Evolutionary conservation across 2,888 invertebrate species (phyloP), one percentile per base, ranked within the genome.

Genomic region (Cheilosia vernalis): DNA sequence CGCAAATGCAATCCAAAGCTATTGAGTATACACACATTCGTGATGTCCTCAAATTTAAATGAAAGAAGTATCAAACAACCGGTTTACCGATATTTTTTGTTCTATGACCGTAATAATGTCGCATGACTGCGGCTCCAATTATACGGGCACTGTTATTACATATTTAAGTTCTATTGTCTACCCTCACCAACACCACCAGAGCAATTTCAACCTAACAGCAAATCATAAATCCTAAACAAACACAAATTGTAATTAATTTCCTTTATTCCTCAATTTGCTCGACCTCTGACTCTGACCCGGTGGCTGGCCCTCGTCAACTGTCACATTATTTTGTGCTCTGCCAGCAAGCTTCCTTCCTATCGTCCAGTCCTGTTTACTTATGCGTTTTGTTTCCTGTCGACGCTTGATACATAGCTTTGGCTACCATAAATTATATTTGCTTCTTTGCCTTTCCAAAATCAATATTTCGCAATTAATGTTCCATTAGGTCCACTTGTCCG

Each of bases 391-490:
- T 72, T 67, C 37, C 82, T 83, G 78, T 78, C 70, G 66, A 72
- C 60, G 72, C 66, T 61, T 61, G 77, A 72, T 77, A 64, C 17
- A 47, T 40, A 30, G 76, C 58, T 44, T 40, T 42, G 53, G 67
- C 19, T 17, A 47, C 66, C 72, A 66, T 63, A 83, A 78, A 67
- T 72, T 83, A 69, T 67, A 69, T 66, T 83, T 61, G 56, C 51
- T 69, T 66, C 72, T 64, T 73, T 73, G 73, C 61, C 33, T 66
- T 79, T 69, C 55, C 49, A 79, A 79, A 83, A 83, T 83, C 83
- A 83, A 83, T 83, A 83, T 79, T 79, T 79, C 61, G 73, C 72
- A 63, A 83, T 83, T 79, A 83, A 79, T 67, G 56, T 73, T 63
- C 79, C 73, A 83, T 83, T 83, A 83, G 73, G 79, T 60, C 40